Evolutionary conservation across 2,113 vertebrate genomes (phyloP).

Genomic region (Aleadryas rufinucha): DNA sequence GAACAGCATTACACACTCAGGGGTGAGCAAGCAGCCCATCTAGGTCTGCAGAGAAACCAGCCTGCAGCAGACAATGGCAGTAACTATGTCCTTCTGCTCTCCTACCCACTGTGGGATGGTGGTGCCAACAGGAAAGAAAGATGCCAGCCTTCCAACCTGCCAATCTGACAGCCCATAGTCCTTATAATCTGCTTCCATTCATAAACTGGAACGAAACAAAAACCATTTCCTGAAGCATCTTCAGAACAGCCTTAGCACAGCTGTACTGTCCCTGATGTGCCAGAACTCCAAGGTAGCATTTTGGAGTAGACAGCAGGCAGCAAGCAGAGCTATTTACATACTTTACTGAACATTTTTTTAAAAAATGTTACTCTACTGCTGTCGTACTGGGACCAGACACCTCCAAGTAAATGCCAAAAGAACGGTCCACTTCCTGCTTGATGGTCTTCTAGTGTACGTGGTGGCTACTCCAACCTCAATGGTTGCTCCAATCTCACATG

Average conservation of each 20-base stretch:
- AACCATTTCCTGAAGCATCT: not conserved
- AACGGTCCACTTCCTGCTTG: not conserved
- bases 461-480: not conserved
- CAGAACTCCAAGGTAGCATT: not conserved
- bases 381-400: not conserved
- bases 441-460: not conserved
- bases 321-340: not conserved
- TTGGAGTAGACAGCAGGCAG: not conserved
- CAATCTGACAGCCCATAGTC: not conserved
- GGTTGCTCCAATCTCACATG: not conserved
- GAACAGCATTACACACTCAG: not conserved
- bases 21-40: not conserved
- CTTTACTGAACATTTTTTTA: not conserved
- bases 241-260: not conserved
- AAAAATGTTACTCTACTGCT: not conserved
- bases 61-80: rapidly evolving
- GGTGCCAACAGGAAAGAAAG: not conserved
- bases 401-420: not conserved
- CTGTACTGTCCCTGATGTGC: not conserved
- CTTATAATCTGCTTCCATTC: not conserved
- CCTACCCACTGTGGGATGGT: not conserved
- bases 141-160: not conserved
- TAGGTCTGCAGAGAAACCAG: not conserved
- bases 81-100: not conserved
- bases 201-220: not conserved